Base-by-base conservation (phyloP, 1,140 invertebrate genomes). In the Delia radicum region DNA sequence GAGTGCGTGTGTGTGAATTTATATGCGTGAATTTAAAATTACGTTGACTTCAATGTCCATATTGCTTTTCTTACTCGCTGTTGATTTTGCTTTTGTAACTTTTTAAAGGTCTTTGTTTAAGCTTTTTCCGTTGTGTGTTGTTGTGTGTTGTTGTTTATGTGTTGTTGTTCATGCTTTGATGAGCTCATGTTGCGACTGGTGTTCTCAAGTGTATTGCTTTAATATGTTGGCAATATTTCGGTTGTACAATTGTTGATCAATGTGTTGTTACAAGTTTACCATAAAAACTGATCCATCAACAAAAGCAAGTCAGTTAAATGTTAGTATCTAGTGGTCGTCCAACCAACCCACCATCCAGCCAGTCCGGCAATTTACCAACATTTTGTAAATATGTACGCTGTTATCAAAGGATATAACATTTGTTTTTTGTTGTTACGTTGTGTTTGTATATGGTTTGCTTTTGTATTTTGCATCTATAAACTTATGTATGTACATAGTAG, bases 151-250 rank as follows among this genome's bases (percentile, higher is more conserved):
- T 13, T 63, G 21, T 24, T 63, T 63, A 26, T 37, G 21, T n/a
- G 29, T 69, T 69, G 8, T 18, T 31, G 65, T 69, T 69, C 29
- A 33, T 69, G 29, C 29, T 31, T 69, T 69, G 65, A 69, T 69
- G 65, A 69, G 65, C 31, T 69, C 65, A 37, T 69, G 65, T 69
- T 69, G 65, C 31, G 65, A 21, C 65, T 55, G 65, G 65, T 69
- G 21, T 33, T 69, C 65, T 69, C 65, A 37, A 33, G 65, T 33
- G 65, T 28, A 69, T 55, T 69, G 29, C 65, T 31, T 69, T 7
- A 37, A 69, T 69, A 69, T 69, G 28, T 69, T 69, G 65, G 26
- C 27, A 29, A 31, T 67, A 31, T 31, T 67, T 55, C 48, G 48
- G 15, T 55, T 21, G 7, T 33, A 69, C 29, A 69, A 69, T 69